A percentile compares a stretch with the other conserved stretches of the same genome.
Conservation (phyloP, 2,888 invertebrate species). For the Eupithecia pulchellata region DNA sequence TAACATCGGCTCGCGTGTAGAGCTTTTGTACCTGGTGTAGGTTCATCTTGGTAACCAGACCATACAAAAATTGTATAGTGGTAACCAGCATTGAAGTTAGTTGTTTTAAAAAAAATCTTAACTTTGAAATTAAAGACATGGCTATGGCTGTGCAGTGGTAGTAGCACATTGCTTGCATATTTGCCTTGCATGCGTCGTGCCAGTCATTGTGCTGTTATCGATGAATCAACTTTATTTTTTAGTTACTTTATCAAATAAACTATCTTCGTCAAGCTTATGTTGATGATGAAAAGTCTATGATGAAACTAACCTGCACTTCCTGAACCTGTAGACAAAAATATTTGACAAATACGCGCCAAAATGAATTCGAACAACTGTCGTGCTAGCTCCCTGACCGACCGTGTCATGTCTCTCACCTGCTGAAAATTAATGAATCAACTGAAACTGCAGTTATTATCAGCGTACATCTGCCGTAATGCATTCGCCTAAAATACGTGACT, state of each 20-base stretch:
- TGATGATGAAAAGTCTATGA: not conserved
- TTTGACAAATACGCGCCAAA: not conserved
- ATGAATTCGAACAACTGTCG: not conserved
- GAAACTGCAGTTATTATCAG: conserved; percentile 19
- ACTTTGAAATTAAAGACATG: not conserved
- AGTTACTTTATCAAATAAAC: not conserved
- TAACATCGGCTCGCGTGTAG: conserved; percentile 15
- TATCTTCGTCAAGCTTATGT: too few relatives aligned
- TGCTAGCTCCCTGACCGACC: not conserved
- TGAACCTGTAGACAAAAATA: not conserved
- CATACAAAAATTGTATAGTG: too few relatives aligned
- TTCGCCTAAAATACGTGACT: conserved; percentile 32
- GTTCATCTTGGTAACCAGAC: too few relatives aligned
- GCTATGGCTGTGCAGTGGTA: not conserved
- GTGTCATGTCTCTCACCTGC: conserved; percentile 18
- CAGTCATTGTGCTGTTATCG: not conserved
- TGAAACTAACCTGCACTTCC: not conserved
- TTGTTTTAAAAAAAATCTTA: not conserved
- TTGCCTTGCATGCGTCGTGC: not conserved
- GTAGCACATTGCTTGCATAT: not conserved
- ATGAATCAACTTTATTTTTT: not conserved
- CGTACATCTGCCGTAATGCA: conserved; percentile 31
- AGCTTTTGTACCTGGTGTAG: not conserved
- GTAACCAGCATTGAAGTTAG: too few relatives aligned
- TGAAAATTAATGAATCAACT: conserved; percentile 18